These are phyloP conservation scores for Peromyscus eremicus DNA, from an alignment of 2,797 vertebrate species.

Conservation along the genomic window DNA sequence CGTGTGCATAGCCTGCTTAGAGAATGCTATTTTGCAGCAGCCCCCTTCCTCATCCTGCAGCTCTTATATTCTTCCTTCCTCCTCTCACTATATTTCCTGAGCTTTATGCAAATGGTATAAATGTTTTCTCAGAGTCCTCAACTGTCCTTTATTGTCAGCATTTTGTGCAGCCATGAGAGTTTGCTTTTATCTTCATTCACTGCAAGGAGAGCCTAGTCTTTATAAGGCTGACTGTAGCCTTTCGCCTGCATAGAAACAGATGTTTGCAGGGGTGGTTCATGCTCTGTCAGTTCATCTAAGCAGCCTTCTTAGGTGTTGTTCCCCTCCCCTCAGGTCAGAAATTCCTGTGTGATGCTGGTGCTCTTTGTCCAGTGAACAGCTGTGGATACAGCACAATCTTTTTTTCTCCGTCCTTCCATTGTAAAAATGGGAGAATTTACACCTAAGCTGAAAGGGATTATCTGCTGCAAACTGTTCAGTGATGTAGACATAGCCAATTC, in stretches of 20 bases:
- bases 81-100: neutral
- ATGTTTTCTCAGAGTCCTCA: neutral
- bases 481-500: neutral
- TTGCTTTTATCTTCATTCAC: neutral
- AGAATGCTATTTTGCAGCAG: neutral
- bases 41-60: neutral
- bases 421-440: neutral
- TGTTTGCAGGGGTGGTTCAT: neutral
- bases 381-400: neutral
- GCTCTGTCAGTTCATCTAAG: neutral
- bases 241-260: neutral
- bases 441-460: neutral
- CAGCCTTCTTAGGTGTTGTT: neutral
- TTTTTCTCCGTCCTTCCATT: neutral
- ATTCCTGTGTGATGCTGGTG: neutral
- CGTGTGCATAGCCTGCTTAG: neutral
- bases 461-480: neutral
- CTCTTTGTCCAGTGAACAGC: neutral
- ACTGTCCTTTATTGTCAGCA: neutral
- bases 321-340: neutral
- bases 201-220: neutral
- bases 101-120: neutral
- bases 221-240: neutral
- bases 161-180: neutral
- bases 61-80: too few relatives aligned